A percentile compares a stretch with the other conserved stretches of the same genome.
phyloP scores from a whole-genome alignment of 1,140 invertebrate species.

The Ceratina australensis region DNA sequence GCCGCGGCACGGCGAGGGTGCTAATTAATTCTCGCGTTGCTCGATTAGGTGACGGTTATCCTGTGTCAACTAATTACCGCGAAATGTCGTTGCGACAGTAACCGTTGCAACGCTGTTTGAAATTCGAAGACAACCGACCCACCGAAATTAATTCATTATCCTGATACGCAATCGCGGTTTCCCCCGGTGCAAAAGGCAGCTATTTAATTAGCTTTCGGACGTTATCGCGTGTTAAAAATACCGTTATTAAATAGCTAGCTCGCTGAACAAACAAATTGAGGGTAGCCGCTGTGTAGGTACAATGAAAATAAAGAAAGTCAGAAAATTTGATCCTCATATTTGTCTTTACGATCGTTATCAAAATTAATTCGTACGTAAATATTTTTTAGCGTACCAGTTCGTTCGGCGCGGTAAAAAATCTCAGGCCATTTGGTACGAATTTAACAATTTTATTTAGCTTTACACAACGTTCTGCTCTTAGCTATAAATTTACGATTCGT shows the following conservation, averaged over 20 bases:
- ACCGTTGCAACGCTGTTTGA: conserved; percentile 2
- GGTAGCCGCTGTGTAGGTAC: too few species aligned
- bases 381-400: not conserved
- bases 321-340: too few species aligned
- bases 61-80: conserved; percentile 34
- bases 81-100: conserved; percentile 25
- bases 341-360: too few species aligned
- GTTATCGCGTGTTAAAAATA: not conserved
- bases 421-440: too few species aligned
- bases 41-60: conserved; percentile 45
- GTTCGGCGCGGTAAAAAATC: too few species aligned
- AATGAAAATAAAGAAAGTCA: too few species aligned
- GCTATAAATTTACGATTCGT: too few species aligned
- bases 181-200: not conserved
- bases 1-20: not conserved
- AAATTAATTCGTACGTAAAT: too few species aligned
- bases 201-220: not conserved
- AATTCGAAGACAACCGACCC: conserved; percentile 18
- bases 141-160: conserved; percentile 26
- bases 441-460: too few species aligned
- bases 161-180: not conserved
- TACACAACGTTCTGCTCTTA: too few species aligned
- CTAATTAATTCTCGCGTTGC: conserved; percentile 42
- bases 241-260: too few species aligned
- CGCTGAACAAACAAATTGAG: not conserved